A percentile compares a stretch with the other conserved stretches of the same genome.
These are phyloP conservation scores for Pseudochirops cupreus DNA, from an alignment of 2,797 vertebrate genomes.

Conservation along the genomic window DNA sequence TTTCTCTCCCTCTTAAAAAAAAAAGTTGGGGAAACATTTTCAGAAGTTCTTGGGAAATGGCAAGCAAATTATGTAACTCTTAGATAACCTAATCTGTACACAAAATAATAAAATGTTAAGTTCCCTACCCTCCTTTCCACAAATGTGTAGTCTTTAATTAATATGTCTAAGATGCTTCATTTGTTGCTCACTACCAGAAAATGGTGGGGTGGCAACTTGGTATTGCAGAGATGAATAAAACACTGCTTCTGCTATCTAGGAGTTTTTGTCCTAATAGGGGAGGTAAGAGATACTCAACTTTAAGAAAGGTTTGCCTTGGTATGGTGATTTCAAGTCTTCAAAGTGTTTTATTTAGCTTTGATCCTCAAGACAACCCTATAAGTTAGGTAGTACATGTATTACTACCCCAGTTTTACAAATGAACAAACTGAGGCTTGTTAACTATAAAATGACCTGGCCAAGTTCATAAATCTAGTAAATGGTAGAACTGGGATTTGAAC, in stretches of 20 bases:
- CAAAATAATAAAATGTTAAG: not conserved
- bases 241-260: not conserved
- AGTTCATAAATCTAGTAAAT: not conserved
- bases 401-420: not conserved
- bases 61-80: not conserved
- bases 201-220: not conserved
- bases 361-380: not conserved
- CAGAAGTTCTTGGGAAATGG: not conserved
- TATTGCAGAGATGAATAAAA: not conserved
- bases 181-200: not conserved
- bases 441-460: not conserved
- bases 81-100: not conserved
- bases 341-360: not conserved
- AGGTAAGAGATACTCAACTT: not conserved
- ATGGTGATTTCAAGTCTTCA: not conserved
- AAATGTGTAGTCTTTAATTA: not conserved
- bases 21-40: not conserved
- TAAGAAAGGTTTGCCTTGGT: not conserved
- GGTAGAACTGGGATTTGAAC: not conserved
- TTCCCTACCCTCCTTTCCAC: not conserved
- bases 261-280: not conserved
- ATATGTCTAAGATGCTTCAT: not conserved
- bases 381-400: not conserved
- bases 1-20: not conserved
- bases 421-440: not conserved